Base-by-base conservation (phyloP, 2,888 invertebrate species). In the Zeuzera pyrina region DNA sequence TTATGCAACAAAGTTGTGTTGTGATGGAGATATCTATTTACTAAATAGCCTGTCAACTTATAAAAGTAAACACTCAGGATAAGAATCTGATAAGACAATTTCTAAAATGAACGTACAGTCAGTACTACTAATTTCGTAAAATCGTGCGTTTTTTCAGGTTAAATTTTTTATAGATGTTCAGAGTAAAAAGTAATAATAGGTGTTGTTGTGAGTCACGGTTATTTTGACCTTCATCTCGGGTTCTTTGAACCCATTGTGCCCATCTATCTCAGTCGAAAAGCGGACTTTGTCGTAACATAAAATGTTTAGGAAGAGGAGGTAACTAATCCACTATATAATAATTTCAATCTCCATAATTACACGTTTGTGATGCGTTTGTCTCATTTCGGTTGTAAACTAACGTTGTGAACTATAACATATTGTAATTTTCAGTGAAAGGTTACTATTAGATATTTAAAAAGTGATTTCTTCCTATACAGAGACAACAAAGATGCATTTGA, bases 401-500 rank as follows among this genome's bases (percentile, higher is more conserved):
- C 11, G 10, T 22, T 2, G n/a, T n/a, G 2, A 7, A n/a, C 11
- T 8, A n/a, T 10, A 6, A 2, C 3, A n/a, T 5, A 8, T 22
- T 22, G 3, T n/a, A 5, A 22, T 22, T 2, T n/a, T 5, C 11
- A 22, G 3, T 22, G 3, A 22, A 5, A 22, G n/a, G n/a, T 10
- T 22, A 5, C 2, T n/a, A n/a, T 10, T 22, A 22, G n/a, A 22
- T 22, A n/a, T n/a, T 22, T 22, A 10, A 10, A 22, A 35, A 40
- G 41, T 35, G 30, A 22, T 40, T 42, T 39, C 23, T 55, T 37
- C 49, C 40, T 49, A 33, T 32, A 30, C 65, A 81, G 79, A 49
- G 81, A 81, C 15, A 67, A 62, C 38, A 67, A 62, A 36, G 76
- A 76, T 13, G 48, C 57, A 22, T 81, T 81, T 36, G 79, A 81